phyloP scores from a whole-genome alignment of 2,797 vertebrate species.

The Myotis planiceps region DNA sequence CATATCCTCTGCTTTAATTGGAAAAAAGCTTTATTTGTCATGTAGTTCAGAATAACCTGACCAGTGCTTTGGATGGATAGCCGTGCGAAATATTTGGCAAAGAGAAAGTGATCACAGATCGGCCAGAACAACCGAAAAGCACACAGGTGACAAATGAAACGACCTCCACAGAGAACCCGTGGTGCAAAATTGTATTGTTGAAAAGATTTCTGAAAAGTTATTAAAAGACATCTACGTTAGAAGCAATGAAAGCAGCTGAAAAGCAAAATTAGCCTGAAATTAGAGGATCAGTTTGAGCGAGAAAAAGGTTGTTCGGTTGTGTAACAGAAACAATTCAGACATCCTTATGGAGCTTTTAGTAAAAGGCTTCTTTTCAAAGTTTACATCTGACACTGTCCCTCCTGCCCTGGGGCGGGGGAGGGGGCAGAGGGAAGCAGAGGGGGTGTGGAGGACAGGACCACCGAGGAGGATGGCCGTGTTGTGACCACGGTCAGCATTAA shows the following conservation, averaged over 20 bases:
- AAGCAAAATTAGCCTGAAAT: slow-evolving; percentile 44
- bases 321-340: background rate
- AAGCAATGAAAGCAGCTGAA: slow-evolving; percentile 52
- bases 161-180: slow-evolving; percentile 45
- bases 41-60: background rate
- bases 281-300: background rate
- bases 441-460: background rate
- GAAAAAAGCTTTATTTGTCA: slow-evolving; percentile 38
- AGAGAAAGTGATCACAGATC: slow-evolving; percentile 32
- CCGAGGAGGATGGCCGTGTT: background rate
- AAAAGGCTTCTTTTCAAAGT: background rate
- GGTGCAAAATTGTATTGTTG: slow-evolving; percentile 3
- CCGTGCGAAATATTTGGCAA: background rate
- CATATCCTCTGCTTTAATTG: slow-evolving; percentile 35
- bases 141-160: slow-evolving; percentile 62
- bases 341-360: background rate
- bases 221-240: slow-evolving; percentile 40
- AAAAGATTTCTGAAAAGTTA: slow-evolving; percentile 41
- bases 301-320: background rate
- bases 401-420: background rate
- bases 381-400: background rate
- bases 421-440: background rate
- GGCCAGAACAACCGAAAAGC: slow-evolving; percentile 28
- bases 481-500: background rate
- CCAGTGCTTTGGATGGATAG: slow-evolving; percentile 20